Conservation (phyloP, 2,888 invertebrate genomes). For the Acronicta alni region DNA sequence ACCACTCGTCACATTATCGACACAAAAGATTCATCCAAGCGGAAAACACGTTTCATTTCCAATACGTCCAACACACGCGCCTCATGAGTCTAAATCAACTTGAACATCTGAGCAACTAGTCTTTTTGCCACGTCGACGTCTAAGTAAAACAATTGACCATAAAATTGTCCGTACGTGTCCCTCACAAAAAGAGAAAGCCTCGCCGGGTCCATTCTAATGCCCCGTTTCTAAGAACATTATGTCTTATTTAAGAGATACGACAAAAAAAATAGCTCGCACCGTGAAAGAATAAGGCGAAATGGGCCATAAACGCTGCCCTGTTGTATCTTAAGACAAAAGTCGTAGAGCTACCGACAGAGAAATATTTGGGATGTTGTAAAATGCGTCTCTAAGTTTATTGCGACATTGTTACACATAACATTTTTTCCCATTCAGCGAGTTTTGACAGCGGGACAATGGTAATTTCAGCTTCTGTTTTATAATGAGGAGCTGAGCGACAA, state of each 20-base stretch:
- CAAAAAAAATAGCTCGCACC: slow-evolving; percentile 80
- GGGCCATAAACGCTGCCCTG: slow-evolving; percentile 78
- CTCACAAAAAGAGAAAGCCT: slow-evolving; percentile 85
- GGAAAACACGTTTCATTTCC: slow-evolving; percentile 68
- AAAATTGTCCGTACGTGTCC: slow-evolving; percentile 85
- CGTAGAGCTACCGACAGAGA: slow-evolving; percentile 78
- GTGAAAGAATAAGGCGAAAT: slow-evolving; percentile 83
- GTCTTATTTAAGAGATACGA: slow-evolving; percentile 87
- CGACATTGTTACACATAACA: slow-evolving; percentile 80
- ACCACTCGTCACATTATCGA: slow-evolving; percentile 59
- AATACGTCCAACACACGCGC: slow-evolving; percentile 56
- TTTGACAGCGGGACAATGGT: slow-evolving; percentile 82
- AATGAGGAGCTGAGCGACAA: slow-evolving; percentile 72
- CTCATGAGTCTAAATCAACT: slow-evolving; percentile 56
- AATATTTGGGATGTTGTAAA: slow-evolving; percentile 84
- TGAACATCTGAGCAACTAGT: slow-evolving; percentile 51
- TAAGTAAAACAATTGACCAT: slow-evolving; percentile 87
- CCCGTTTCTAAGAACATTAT: slow-evolving; percentile 87
- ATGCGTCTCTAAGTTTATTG: slow-evolving; percentile 80
- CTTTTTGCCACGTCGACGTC: slow-evolving; percentile 78
- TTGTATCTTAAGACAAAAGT: slow-evolving; percentile 81
- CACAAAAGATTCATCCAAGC: slow-evolving; percentile 64
- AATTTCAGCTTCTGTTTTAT: slow-evolving; percentile 81
- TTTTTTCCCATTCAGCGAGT: slow-evolving; percentile 77
- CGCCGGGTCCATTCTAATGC: slow-evolving; percentile 80